Percentiles rank a stretch among this genome's conserved stretches.
phyloP scores from a whole-genome alignment of 2,888 invertebrate genomes.

The Odontocerum albicorne region DNA sequence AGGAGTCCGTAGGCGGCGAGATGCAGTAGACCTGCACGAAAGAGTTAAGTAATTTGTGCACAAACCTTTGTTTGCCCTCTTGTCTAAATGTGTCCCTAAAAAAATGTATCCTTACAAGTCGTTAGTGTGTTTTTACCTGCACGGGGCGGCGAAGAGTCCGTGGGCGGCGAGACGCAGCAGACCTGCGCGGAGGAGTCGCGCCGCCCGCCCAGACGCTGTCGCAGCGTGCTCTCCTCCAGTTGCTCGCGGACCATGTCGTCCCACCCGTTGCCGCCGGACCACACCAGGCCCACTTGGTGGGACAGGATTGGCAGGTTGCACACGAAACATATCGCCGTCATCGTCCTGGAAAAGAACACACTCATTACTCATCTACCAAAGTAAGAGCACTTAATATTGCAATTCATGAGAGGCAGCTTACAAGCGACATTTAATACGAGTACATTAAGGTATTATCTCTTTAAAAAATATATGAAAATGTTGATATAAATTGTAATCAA shows the following conservation, averaged over 20 bases:
- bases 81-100: too few species aligned
- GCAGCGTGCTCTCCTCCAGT: constrained; percentile 79
- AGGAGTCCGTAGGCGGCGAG: constrained; percentile 82
- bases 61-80: constrained; percentile 78
- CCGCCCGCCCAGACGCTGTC: constrained; percentile 81
- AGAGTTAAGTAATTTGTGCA: constrained; percentile 85
- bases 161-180: constrained; percentile 80
- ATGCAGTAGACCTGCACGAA: constrained; percentile 87
- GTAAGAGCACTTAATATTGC: not conserved
- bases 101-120: too few species aligned
- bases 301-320: constrained; percentile 94
- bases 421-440: too few species aligned
- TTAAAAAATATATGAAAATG: too few species aligned
- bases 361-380: constrained; percentile 41
- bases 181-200: constrained; percentile 92
- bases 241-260: constrained; percentile 89
- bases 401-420: too few species aligned
- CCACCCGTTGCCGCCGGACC: constrained; percentile 94
- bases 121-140: too few species aligned
- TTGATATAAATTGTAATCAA: too few species aligned
- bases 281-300: constrained; percentile 91
- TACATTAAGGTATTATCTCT: too few species aligned
- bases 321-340: constrained; percentile 94
- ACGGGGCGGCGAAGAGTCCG: constrained; percentile 65
- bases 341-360: constrained; percentile 76